Evolutionary conservation across 2,113 vertebrate species (phyloP).

Genomic region (Macheiramphus alcinus): DNA sequence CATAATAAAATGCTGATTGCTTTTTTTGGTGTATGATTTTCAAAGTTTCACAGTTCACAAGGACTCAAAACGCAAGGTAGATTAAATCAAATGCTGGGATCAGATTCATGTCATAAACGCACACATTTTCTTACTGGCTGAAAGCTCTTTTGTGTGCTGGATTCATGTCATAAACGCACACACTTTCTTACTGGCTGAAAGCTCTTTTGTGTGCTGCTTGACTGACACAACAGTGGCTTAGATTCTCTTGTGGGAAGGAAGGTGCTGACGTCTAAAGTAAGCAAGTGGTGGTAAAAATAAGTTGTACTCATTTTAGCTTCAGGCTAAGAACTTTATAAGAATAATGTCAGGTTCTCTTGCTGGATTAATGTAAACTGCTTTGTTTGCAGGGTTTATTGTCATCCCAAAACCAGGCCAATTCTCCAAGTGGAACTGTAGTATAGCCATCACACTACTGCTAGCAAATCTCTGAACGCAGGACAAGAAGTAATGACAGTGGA

Average conservation of each 20-base stretch:
- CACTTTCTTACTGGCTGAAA: neutral
- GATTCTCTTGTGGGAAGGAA: neutral
- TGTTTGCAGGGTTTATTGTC: slow-evolving; percentile 94
- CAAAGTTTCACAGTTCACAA: neutral
- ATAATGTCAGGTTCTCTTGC: slow-evolving; percentile 50
- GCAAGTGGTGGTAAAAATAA: neutral
- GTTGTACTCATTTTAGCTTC: neutral
- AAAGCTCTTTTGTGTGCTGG: neutral
- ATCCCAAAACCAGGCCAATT: slow-evolving; percentile 93
- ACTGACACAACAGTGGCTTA: neutral
- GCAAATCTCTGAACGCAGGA: slow-evolving; percentile 81
- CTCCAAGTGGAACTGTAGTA: slow-evolving; percentile 95
- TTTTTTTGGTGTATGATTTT: neutral
- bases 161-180: neutral
- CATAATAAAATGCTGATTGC: neutral
- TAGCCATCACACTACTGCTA: slow-evolving; percentile 86
- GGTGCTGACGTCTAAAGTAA: neutral
- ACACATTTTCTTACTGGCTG: neutral
- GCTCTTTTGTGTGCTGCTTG: neutral
- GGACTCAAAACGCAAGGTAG: neutral
- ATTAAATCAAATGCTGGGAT: neutral
- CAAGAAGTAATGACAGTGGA: slow-evolving; percentile 76
- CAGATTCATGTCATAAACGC: neutral
- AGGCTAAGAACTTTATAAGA: neutral
- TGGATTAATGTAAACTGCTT: slow-evolving; percentile 81